Conservation (phyloP, 2,113 vertebrate species). For the Lates calcarifer region DNA sequence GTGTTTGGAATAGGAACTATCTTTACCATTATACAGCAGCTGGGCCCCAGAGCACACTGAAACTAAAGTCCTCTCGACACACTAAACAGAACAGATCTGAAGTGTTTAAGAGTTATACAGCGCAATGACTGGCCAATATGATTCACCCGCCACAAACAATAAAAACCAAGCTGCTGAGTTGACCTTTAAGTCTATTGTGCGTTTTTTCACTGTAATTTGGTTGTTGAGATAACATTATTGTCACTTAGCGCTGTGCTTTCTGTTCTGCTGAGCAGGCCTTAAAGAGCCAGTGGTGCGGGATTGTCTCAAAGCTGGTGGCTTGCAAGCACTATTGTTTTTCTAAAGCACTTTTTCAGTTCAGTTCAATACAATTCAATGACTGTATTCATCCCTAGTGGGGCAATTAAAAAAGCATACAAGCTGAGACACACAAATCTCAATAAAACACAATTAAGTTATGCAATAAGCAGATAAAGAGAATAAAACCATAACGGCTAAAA, state of each 20-base stretch:
- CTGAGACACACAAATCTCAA: constrained; percentile 4
- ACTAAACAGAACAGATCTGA: constrained; percentile 2
- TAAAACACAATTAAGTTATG: background rate
- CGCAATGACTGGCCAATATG: constrained; percentile 16
- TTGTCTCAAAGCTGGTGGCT: constrained; percentile 15
- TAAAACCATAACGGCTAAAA: background rate
- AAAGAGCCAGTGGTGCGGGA: constrained; percentile 13
- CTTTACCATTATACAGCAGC: constrained; percentile 50
- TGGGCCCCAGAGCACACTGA: constrained; percentile 15
- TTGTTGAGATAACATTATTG: constrained; percentile 46
- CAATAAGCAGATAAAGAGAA: constrained; percentile 6
- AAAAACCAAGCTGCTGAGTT: constrained; percentile 21
- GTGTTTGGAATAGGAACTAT: constrained; percentile 44
- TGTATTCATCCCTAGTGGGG: constrained; percentile 8
- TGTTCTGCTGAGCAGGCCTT: constrained; percentile 38
- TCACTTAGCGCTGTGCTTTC: constrained; percentile 13
- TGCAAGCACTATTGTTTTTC: constrained; percentile 29
- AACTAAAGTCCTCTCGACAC: background rate
- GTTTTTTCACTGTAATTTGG: constrained; percentile 38
- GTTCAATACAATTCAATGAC: constrained; percentile 34
- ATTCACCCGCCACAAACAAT: constrained; percentile 22
- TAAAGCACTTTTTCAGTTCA: constrained; percentile 26
- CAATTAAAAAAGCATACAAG: constrained; percentile 34
- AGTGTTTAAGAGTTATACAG: background rate
- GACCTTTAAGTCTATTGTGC: constrained; percentile 16